Evolutionary conservation across 1,140 invertebrate species (phyloP).

Genomic region (Solenopsis fugax): DNA sequence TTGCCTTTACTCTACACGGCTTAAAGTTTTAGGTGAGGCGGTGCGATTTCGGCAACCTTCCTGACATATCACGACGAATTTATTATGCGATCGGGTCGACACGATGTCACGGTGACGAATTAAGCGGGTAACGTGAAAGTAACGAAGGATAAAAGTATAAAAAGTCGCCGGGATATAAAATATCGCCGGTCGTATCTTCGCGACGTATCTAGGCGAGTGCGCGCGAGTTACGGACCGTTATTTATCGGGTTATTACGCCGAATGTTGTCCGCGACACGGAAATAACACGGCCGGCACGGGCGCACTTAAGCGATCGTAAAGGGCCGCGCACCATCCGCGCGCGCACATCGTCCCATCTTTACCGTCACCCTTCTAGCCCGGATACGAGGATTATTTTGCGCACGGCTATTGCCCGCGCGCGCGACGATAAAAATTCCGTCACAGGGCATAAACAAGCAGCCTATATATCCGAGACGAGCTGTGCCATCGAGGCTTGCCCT

Average conservation of each 20-base stretch:
- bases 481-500: neutral
- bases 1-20: no score
- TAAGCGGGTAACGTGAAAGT: neutral
- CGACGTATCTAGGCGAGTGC: neutral
- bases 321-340: constrained; percentile 11
- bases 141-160: neutral
- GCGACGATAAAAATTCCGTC: constrained; percentile 57
- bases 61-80: neutral
- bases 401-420: constrained; percentile 31
- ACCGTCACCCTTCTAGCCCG: constrained; percentile 6
- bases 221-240: constrained; percentile 56
- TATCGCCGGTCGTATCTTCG: neutral
- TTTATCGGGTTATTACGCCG: constrained; percentile 64
- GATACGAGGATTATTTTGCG: constrained; percentile 22
- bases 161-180: neutral
- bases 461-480: neutral
- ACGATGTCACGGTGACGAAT: neutral
- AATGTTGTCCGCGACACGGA: constrained; percentile 48
- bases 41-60: no score
- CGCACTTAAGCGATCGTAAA: constrained; percentile 68
- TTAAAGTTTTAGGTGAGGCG: no score
- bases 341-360: constrained; percentile 20
- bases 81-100: neutral
- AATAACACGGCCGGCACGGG: constrained; percentile 41
- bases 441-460: constrained; percentile 5